Conservation (phyloP, 2,113 vertebrate genomes). For the Cairina moschata region DNA sequence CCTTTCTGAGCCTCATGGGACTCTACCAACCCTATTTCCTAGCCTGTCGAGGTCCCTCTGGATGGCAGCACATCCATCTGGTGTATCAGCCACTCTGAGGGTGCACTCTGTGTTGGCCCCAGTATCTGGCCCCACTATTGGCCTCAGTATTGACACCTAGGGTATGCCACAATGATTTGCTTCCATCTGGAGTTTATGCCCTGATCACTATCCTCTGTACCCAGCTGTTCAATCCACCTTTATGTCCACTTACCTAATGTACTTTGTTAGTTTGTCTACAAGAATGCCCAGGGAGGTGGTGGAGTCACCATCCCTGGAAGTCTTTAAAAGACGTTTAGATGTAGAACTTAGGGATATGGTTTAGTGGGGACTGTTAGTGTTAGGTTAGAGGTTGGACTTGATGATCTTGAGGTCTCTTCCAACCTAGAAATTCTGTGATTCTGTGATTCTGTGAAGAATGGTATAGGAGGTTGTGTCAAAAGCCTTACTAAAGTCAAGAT, state of each 20-base stretch:
- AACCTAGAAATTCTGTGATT: no score
- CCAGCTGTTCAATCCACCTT: not conserved
- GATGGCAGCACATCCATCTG: not conserved
- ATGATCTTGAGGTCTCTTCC: no score
- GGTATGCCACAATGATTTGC: not conserved
- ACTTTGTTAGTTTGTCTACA: not conserved
- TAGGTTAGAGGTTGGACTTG: no score
- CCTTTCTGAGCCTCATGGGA: not conserved
- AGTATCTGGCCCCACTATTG: no score
- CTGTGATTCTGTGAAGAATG: no score
- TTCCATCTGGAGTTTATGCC: not conserved
- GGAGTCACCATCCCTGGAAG: no score
- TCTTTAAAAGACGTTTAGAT: no score
- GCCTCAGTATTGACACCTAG: not conserved
- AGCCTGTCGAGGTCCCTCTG: not conserved
- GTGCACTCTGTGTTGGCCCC: not conserved
- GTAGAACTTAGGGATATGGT: no score
- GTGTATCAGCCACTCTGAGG: not conserved
- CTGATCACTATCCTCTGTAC: not conserved
- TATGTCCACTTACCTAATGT: not conserved
- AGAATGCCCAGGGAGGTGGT: no score
- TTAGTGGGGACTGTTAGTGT: no score
- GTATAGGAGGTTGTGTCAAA: not conserved
- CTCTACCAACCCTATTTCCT: not conserved
- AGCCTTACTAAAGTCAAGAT: not conserved